Evolutionary conservation across 2,888 invertebrate species (phyloP).

Genomic region (Morpho achilles): DNA sequence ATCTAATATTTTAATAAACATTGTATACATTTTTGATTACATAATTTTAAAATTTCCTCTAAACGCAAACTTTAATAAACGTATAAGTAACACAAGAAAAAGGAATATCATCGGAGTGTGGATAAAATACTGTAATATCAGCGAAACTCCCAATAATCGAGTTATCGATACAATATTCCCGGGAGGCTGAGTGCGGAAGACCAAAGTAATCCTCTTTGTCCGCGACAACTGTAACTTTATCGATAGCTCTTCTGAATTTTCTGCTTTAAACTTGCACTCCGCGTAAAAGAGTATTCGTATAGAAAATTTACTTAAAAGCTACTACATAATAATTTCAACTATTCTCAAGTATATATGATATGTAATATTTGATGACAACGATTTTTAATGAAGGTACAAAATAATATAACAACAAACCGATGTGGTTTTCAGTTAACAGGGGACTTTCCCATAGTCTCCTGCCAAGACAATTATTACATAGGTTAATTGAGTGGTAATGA

Average conservation of each 20-base stretch:
- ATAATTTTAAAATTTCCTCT: no score
- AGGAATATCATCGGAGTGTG: background rate
- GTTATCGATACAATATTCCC: constrained; percentile 46
- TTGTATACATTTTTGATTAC: no score
- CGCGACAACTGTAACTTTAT: constrained; percentile 53
- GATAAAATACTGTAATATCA: constrained; percentile 4
- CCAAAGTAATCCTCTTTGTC: constrained; percentile 56
- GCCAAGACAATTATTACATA: no score
- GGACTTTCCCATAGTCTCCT: no score
- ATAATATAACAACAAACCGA: no score
- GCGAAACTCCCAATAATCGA: constrained; percentile 43
- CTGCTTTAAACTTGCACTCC: constrained; percentile 56
- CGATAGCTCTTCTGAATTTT: constrained; percentile 55
- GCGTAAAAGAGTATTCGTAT: constrained; percentile 51
- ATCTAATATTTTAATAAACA: no score
- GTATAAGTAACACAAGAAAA: no score
- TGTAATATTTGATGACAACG: no score
- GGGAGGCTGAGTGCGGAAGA: constrained; percentile 30
- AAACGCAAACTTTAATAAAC: no score
- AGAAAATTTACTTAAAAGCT: constrained; percentile 24
- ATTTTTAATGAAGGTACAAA: no score
- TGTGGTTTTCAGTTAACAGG: no score
- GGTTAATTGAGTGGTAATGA: no score
- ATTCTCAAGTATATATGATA: background rate
- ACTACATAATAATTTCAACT: background rate